Conservation (phyloP, 2,113 vertebrate genomes). For the Ivindomyrus marchei region DNA sequence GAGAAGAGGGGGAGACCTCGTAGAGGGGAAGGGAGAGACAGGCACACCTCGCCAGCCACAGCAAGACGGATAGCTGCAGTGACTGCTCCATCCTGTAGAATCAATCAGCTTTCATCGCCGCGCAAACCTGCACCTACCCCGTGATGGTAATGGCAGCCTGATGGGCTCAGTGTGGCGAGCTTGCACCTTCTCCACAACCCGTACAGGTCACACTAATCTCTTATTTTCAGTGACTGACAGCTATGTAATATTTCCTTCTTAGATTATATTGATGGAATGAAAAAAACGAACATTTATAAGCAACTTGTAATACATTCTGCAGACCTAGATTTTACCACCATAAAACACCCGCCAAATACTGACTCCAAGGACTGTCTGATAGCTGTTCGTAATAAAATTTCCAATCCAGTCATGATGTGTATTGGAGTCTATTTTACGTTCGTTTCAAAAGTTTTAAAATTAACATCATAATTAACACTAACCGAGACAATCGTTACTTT, state of each 20-base stretch:
- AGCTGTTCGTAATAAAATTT: not conserved
- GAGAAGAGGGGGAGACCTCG: not conserved
- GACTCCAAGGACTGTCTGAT: not conserved
- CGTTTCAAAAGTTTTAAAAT: not conserved
- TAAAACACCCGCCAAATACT: not conserved
- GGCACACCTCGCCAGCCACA: not conserved
- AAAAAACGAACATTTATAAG: not conserved
- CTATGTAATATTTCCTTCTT: not conserved
- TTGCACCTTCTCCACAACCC: not conserved
- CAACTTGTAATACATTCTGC: not conserved
- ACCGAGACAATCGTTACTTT: not conserved
- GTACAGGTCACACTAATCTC: not conserved
- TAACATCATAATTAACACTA: not conserved
- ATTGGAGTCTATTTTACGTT: not conserved
- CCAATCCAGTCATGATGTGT: not conserved
- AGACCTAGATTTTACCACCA: not conserved
- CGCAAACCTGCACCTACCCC: not conserved
- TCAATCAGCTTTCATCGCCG: not conserved
- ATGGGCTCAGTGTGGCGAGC: not conserved
- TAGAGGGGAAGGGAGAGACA: not conserved
- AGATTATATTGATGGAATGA: not conserved
- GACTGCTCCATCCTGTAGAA: not conserved
- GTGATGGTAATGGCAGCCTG: not conserved
- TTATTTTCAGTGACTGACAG: not conserved
- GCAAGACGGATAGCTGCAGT: not conserved